Percentiles rank a stretch among this genome's conserved stretches.
phyloP scores from a whole-genome alignment of 2,888 invertebrate species.

The Camptogramma bilineatum region DNA sequence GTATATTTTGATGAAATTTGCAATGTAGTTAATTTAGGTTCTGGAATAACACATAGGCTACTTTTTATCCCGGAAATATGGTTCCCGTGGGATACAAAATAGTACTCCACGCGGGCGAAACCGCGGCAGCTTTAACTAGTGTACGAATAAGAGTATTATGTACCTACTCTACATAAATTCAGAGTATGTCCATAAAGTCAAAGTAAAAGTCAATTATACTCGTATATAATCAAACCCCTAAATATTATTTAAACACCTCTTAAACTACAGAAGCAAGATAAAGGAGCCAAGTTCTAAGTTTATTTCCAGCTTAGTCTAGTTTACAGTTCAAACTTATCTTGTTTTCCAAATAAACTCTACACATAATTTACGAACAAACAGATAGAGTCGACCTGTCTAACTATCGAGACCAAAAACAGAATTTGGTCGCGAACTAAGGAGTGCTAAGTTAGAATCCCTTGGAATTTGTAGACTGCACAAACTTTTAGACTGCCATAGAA shows the following conservation, averaged over 20 bases:
- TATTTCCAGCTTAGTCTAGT: not conserved
- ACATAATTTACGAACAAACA: constrained; percentile 28
- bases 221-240: no score
- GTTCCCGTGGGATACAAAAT: no score
- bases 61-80: no score
- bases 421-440: constrained; percentile 30
- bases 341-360: constrained; percentile 11
- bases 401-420: constrained; percentile 25
- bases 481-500: constrained; percentile 17
- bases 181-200: no score
- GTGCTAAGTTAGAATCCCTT: constrained; percentile 33
- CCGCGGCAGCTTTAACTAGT: no score
- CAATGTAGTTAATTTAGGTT: no score
- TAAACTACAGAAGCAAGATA: not conserved
- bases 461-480: constrained; percentile 24
- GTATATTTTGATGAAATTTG: no score
- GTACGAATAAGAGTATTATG: no score
- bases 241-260: not conserved
- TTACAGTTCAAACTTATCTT: constrained; percentile 5
- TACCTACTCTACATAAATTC: no score
- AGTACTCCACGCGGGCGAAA: no score
- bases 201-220: no score
- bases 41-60: no score
- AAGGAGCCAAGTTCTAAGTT: not conserved
- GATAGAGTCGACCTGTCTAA: constrained; percentile 13